Base-by-base conservation (phyloP, 2,113 vertebrate genomes). In the Todiramphus chloris region DNA sequence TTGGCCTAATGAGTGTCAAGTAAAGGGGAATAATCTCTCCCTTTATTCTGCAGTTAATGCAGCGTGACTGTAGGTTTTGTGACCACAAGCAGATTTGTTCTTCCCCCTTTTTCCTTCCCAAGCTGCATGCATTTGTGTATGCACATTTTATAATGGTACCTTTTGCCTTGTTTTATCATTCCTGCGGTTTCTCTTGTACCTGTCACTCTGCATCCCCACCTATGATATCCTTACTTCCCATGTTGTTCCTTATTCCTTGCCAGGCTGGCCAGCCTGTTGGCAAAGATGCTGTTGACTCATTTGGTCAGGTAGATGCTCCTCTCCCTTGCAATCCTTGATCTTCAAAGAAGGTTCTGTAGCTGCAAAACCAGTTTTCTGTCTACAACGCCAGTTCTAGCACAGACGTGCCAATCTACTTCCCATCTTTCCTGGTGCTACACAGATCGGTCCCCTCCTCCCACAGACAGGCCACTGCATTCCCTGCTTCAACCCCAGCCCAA, bases 1-100 rank as follows among this genome's bases (percentile, higher is more conserved):
- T 39, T 1, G 5, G 31, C 39, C n/a, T 44, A n/a, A 64, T 0
- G 5, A 63, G 31, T 5, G 14, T 31, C 0, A 1, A 43, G 10
- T 13, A 64, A 53, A 67, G 11, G 11, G 33, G 51, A 10, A 44
- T 23, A 43, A 58, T 7, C 15, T 35, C 24, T 41, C 6, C 20
- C 18, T 9, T 23, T 69, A 17, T 27, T 39, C 17, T 33, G 31
- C 13, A 46, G 39, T 44, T 37, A 37, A 60, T 37, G 39, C 28
- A 74, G 13, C 43, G 39, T 43, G 23, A 18, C n/a, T 43, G 41
- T 20, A 63, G 16, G 37, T 75, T 86, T 31, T 18, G 25, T 35
- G 39, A 44, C 11, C 48, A 39, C 13, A 58, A 43, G 30, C 39
- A 59, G 18, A 25, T 33, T 4, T 6, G 9, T 25, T 48, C 44